Conservation (phyloP, 2,888 invertebrate genomes). For the Cheilosia scutellata region DNA sequence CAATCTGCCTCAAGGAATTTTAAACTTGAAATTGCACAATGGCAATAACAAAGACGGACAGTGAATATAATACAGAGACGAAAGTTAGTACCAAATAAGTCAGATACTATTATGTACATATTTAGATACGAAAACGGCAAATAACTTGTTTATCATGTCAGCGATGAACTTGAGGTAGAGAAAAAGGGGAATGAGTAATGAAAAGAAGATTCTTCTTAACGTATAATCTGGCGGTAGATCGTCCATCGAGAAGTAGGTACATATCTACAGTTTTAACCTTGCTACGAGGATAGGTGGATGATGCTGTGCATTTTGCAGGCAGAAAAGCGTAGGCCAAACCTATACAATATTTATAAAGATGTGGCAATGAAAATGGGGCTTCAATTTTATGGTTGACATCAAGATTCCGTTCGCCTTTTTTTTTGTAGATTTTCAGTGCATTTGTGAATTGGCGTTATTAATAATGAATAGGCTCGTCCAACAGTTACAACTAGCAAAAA, state of each 20-base stretch:
- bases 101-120: not conserved
- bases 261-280: slow-evolving; percentile 10
- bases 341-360: not conserved
- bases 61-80: slow-evolving; percentile 6
- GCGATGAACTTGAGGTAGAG: slow-evolving; percentile 1
- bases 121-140: slow-evolving; percentile 43
- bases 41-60: slow-evolving; percentile 11
- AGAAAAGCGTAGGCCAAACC: slow-evolving; percentile 8
- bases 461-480: no score
- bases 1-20: slow-evolving; percentile 57
- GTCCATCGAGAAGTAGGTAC: not conserved
- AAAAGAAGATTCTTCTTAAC: slow-evolving; percentile 5
- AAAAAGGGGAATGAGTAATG: not conserved
- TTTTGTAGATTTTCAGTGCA: no score
- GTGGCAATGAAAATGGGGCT: not conserved
- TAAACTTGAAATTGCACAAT: slow-evolving; percentile 53
- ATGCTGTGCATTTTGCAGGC: slow-evolving; percentile 6
- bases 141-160: slow-evolving; percentile 52
- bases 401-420: no score
- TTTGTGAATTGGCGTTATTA: no score
- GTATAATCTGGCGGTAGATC: not conserved
- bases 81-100: slow-evolving; percentile 41
- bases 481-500: no score
- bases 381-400: no score
- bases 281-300: slow-evolving; percentile 18